These are phyloP conservation scores for Epizoanthus scotinus DNA, from an alignment of 92 coral and sea anemone species.

Conservation along the genomic window DNA sequence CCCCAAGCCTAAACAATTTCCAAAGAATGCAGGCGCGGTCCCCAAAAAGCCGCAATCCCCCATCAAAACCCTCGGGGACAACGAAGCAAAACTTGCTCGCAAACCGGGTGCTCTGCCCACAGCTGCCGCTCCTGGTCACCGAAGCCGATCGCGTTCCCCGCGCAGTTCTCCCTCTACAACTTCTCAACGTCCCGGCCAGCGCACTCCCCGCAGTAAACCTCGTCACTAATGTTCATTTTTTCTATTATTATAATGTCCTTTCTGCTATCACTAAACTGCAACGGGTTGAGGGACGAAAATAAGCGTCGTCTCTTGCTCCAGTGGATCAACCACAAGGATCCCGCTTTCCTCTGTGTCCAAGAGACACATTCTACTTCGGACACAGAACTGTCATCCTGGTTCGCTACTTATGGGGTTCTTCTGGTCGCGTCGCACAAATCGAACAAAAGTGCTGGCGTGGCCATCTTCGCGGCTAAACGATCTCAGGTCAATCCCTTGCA, in stretches of 20 bases:
- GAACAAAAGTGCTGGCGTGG: not conserved
- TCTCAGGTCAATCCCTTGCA: not conserved
- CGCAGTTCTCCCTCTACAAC: no score
- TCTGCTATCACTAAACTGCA: not conserved
- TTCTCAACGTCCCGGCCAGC: no score
- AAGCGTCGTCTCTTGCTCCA: not conserved
- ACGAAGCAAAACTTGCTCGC: no score
- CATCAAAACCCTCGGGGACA: no score
- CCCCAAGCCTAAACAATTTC: no score
- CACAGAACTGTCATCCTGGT: not conserved
- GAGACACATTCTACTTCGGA: constrained; percentile 5
- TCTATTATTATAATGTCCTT: not conserved
- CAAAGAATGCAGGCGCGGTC: no score
- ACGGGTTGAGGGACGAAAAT: not conserved
- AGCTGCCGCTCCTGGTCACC: no score
- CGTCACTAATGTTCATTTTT: no score
- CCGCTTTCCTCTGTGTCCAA: constrained; percentile 13
- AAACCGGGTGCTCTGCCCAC: no score
- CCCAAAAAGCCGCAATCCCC: no score
- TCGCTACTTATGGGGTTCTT: not conserved
- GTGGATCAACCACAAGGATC: not conserved
- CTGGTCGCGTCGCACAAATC: not conserved
- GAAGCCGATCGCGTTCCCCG: no score
- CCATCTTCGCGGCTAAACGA: not conserved
- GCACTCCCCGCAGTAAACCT: no score